A percentile compares a stretch with the other conserved stretches of the same genome.
Conservation (phyloP, 2,888 invertebrate genomes). For the Steromphala cineraria region DNA sequence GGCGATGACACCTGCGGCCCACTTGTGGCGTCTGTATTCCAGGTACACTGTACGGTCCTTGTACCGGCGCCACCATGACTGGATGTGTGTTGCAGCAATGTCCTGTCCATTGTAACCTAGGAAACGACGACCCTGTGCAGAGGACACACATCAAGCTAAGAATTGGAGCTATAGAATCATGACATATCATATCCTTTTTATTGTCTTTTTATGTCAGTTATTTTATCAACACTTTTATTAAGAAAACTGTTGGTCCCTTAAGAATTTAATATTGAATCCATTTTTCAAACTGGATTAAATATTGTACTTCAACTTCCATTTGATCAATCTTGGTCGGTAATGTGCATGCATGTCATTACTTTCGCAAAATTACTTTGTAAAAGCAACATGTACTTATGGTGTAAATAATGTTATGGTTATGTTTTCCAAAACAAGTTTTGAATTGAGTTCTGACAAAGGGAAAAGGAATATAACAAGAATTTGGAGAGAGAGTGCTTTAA, state of each 20-base stretch:
- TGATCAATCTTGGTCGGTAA: too few relatives aligned
- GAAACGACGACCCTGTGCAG: constrained; percentile 68
- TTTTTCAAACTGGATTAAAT: too few relatives aligned
- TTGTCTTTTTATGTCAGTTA: background rate
- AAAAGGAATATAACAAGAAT: background rate
- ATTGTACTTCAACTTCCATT: too few relatives aligned
- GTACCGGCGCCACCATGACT: constrained; percentile 70
- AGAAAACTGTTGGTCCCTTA: too few relatives aligned
- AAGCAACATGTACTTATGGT: background rate
- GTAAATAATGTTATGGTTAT: background rate
- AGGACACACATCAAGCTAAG: too few relatives aligned
- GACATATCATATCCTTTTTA: too few relatives aligned
- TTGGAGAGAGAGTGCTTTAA: too few relatives aligned
- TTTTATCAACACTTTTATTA: background rate
- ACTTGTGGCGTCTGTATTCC: constrained; percentile 71
- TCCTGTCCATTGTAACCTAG: constrained; percentile 66
- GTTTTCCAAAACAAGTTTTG: background rate
- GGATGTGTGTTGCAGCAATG: constrained; percentile 72
- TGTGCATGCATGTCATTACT: too few relatives aligned
- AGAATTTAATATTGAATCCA: too few relatives aligned
- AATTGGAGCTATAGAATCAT: too few relatives aligned
- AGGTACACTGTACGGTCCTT: constrained; percentile 66
- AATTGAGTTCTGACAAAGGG: background rate
- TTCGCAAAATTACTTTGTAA: too few relatives aligned
- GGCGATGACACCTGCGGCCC: constrained; percentile 75